A percentile compares a stretch with the other conserved stretches of the same genome.
Evolutionary conservation across 2,797 vertebrate species (phyloP).

Genomic region (Chaunax sp.): DNA sequence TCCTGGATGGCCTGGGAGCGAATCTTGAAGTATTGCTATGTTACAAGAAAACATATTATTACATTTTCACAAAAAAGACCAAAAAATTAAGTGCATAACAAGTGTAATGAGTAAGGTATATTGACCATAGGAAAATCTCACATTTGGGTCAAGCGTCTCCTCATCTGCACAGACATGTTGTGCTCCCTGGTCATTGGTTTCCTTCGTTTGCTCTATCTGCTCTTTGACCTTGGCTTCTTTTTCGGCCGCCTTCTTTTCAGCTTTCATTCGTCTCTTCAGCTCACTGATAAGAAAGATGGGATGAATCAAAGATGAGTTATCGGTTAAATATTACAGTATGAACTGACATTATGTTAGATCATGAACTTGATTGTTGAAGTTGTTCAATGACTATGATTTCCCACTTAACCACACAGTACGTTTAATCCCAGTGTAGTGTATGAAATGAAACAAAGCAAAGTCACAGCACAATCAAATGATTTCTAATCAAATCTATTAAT

Average conservation of each 20-base stretch:
- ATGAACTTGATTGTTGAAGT: background rate
- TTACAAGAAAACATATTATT: background rate
- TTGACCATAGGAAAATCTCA: constrained; percentile 70
- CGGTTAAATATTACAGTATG: background rate
- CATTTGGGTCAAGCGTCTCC: constrained; percentile 94
- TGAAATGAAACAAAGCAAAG: background rate
- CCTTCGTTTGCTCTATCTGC: constrained; percentile 80
- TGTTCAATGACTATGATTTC: background rate
- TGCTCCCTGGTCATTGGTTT: constrained; percentile 81
- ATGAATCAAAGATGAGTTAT: constrained; percentile 15
- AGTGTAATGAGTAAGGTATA: background rate
- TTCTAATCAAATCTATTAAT: background rate
- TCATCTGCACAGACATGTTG: constrained; percentile 83
- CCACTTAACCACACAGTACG: background rate
- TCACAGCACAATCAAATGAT: background rate
- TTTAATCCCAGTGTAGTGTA: background rate
- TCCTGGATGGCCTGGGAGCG: constrained; percentile 92
- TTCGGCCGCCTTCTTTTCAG: constrained; percentile 93
- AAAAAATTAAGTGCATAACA: too few relatives aligned
- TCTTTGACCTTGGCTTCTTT: constrained; percentile 90
- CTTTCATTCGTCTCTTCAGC: constrained; percentile 94
- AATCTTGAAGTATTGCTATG: constrained; percentile 98
- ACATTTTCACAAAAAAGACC: constrained; percentile 42
- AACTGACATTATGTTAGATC: background rate
- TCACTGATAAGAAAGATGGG: constrained; percentile 83